Base-by-base conservation (phyloP, 1,140 invertebrate genomes). In the Brachionus rubens region DNA sequence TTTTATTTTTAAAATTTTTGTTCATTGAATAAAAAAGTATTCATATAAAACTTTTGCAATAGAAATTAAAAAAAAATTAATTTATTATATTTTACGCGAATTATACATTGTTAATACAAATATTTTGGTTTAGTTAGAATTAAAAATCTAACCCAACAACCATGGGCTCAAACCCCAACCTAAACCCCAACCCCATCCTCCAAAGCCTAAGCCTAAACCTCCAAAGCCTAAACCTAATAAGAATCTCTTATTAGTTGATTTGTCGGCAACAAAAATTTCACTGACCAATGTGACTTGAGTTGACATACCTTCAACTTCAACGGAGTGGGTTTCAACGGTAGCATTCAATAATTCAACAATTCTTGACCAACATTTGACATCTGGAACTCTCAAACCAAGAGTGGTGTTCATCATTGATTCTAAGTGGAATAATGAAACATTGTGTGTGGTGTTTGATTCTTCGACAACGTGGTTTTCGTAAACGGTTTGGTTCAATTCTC, bases 351-450 rank as follows among this genome's bases (percentile, higher is more conserved):
- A 50, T 50, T 70, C 47, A 7, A 47, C 65, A 19, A 70, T 46
- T 70, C 65, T 47, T 26, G 41, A 19, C 43, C 47, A 70, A 40
- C 65, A 70, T 70, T 70, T 70, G 19, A 70, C 43, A 50, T 50
- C 47, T 30, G 65, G 41, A 6, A 70, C 65, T 70, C 65, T 47
- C 24, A 70, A 48, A 46, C 65, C 65, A 50, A 50, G 6, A 16
- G 28, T 33, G 5, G 6, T 3, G 3, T 12, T 36, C 28, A 48
- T 36, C 19, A 41, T 41, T 41, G 62, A 26, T 50, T 70, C 65
- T 24, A 48, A 46, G 16, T 48, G 43, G 16, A 16, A 46, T 24
- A 70, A 36, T n/a, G 41, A 47, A 19, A 70, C 26, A 16, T 48
- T 28, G 16, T 43, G 12, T 10, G 43, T 36, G 12, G 36, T 33